A percentile compares a stretch with the other conserved stretches of the same genome.
Evolutionary conservation across 2,888 invertebrate species (phyloP).

Genomic region (Latrodectus hesperus): DNA sequence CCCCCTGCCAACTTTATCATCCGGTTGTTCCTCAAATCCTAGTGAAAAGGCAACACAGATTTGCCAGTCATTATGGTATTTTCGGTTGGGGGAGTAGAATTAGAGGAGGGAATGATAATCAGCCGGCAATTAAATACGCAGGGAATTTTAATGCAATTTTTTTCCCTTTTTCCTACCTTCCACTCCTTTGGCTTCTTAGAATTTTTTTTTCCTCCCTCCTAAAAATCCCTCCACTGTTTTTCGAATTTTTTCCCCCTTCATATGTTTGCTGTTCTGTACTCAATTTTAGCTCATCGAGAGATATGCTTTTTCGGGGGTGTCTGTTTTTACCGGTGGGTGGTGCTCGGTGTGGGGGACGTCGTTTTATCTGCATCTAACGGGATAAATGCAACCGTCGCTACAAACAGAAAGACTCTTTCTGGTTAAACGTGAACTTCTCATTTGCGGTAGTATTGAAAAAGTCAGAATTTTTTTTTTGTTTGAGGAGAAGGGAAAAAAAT

Average conservation of each 20-base stretch:
- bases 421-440: slow-evolving; percentile 31
- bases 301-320: slow-evolving; percentile 26
- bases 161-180: slow-evolving; percentile 9
- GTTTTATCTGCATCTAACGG: slow-evolving; percentile 19
- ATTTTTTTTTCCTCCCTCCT: slow-evolving; percentile 3
- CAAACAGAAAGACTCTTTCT: slow-evolving; percentile 8
- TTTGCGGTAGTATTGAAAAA: slow-evolving; percentile 18
- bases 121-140: slow-evolving; percentile 67
- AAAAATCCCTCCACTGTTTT: slow-evolving; percentile 22
- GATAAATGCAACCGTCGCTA: slow-evolving; percentile 26
- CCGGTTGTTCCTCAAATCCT: slow-evolving; percentile 49
- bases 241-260: slow-evolving; percentile 35
- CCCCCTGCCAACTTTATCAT: slow-evolving; percentile 26
- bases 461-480: not conserved
- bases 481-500: not conserved
- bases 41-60: slow-evolving; percentile 49
- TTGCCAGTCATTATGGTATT: slow-evolving; percentile 60
- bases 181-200: not conserved
- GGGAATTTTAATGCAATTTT: slow-evolving; percentile 61
- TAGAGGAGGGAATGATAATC: slow-evolving; percentile 41
- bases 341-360: not conserved
- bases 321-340: not conserved
- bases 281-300: slow-evolving; percentile 63
- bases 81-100: not conserved
- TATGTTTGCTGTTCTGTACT: slow-evolving; percentile 2